Evolutionary conservation across 1,140 invertebrate species (phyloP).

Genomic region (Drosophila guanche): DNA sequence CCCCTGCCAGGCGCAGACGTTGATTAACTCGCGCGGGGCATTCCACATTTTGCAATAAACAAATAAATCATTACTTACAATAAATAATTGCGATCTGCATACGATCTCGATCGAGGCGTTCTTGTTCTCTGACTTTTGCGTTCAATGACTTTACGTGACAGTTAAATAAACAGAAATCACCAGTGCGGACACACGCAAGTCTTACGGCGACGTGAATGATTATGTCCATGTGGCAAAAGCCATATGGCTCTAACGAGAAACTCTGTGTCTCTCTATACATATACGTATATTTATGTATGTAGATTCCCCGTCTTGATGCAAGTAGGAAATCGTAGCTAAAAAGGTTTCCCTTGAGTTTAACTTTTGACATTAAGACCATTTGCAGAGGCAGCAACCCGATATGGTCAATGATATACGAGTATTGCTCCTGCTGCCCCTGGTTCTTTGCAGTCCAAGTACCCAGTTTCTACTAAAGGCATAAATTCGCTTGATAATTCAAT

Average conservation of each 20-base stretch:
- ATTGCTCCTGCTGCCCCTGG: slow-evolving; percentile 30
- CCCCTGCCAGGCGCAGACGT: slow-evolving; percentile 3
- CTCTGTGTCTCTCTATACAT: slow-evolving; percentile 7
- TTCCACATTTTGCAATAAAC: slow-evolving; percentile 73
- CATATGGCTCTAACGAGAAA: too few relatives aligned
- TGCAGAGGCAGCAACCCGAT: slow-evolving; percentile 66
- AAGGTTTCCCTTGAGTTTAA: slow-evolving; percentile 69
- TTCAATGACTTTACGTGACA: slow-evolving; percentile 71
- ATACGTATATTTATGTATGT: slow-evolving; percentile 27
- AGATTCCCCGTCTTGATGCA: slow-evolving; percentile 6
- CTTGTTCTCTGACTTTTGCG: slow-evolving; percentile 46
- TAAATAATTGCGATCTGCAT: slow-evolving; percentile 17
- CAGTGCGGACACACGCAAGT: slow-evolving; percentile 40
- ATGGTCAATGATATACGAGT: slow-evolving; percentile 61
- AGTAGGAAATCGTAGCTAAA: slow-evolving; percentile 41
- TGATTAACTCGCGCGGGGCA: slow-evolving; percentile 66
- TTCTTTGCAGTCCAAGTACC: slow-evolving; percentile 1
- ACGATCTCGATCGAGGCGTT: slow-evolving; percentile 12
- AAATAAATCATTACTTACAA: slow-evolving; percentile 80
- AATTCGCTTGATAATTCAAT: slow-evolving; percentile 78
- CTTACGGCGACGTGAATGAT: not conserved
- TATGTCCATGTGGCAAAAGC: too few relatives aligned
- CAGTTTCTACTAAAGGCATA: slow-evolving; percentile 38
- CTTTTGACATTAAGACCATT: slow-evolving; percentile 78
- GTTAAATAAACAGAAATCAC: slow-evolving; percentile 73